phyloP scores from a whole-genome alignment of 2,797 vertebrate genomes.

The Pampus argenteus region DNA sequence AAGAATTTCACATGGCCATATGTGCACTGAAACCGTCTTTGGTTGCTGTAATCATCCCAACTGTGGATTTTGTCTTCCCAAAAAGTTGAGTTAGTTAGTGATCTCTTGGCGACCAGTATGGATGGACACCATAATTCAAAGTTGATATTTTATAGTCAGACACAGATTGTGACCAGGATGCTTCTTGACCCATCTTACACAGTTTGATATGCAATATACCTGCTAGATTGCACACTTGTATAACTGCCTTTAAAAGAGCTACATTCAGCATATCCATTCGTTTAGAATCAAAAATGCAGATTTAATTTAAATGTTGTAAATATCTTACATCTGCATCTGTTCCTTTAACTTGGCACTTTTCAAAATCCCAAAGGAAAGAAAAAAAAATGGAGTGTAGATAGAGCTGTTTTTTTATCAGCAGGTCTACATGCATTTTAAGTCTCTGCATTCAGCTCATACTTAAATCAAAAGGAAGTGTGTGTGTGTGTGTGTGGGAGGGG shows the following conservation, averaged over 20 bases:
- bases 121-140: background rate
- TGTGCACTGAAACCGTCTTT: background rate
- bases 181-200: background rate
- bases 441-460: conserved; percentile 1
- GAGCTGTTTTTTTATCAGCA: conserved; percentile 9
- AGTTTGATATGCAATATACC: background rate
- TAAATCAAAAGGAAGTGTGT: background rate
- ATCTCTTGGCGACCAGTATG: background rate
- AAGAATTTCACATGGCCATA: background rate
- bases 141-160: background rate
- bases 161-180: background rate
- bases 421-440: conserved; percentile 1
- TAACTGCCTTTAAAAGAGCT: background rate
- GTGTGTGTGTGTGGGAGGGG: no score
- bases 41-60: background rate
- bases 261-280: background rate
- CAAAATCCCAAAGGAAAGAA: conserved; percentile 23
- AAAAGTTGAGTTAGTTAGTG: background rate
- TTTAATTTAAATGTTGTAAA: background rate
- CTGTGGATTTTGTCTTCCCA: background rate
- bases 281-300: background rate
- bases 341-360: conserved; percentile 21
- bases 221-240: background rate
- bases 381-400: conserved; percentile 2
- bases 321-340: background rate